Conservation (phyloP, 2,113 vertebrate species). For the Alexandromys fortis region DNA sequence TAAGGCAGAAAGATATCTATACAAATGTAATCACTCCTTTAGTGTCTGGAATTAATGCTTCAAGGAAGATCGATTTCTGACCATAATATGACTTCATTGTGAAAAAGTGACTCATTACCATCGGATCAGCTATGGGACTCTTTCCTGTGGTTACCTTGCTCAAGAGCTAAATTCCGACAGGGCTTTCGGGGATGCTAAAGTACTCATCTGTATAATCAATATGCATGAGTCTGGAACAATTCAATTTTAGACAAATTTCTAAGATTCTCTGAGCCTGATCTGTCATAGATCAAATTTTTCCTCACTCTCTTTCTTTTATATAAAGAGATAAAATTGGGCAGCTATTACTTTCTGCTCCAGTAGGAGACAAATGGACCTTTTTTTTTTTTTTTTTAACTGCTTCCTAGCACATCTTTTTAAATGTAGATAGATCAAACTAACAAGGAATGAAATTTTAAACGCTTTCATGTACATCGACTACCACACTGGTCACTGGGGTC, state of each 20-base stretch:
- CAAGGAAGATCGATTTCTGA: neutral
- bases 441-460: constrained; percentile 71
- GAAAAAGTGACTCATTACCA: constrained; percentile 22
- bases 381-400: constrained; percentile 44
- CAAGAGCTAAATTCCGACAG: constrained; percentile 9
- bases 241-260: constrained; percentile 59
- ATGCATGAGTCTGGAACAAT: constrained; percentile 34
- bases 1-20: neutral
- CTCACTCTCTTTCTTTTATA: constrained; percentile 41
- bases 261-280: constrained; percentile 43
- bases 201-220: neutral
- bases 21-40: neutral
- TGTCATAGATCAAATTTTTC: constrained; percentile 50
- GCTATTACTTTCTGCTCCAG: constrained; percentile 67
- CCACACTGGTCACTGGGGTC: neutral
- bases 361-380: constrained; percentile 71
- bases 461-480: constrained; percentile 38
- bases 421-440: constrained; percentile 67
- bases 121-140: constrained; percentile 13
- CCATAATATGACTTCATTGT: neutral
- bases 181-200: neutral
- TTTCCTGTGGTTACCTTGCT: neutral
- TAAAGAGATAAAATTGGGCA: constrained; percentile 45
- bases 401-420: constrained; percentile 61
- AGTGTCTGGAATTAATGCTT: neutral